Conservation (phyloP, 1,140 invertebrate genomes). For the Pseudomyrmex sp. region DNA sequence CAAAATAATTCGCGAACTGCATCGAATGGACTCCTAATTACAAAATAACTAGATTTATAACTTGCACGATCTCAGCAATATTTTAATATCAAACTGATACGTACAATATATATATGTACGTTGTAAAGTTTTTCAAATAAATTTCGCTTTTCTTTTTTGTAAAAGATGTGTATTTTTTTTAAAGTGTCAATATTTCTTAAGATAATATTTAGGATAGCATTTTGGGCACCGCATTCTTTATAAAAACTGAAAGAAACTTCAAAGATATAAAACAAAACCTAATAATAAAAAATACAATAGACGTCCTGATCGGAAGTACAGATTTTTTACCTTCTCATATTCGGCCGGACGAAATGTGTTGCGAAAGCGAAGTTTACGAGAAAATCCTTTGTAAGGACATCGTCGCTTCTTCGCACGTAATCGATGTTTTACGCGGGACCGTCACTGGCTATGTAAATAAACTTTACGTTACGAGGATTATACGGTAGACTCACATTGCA, state of each 20-base stretch:
- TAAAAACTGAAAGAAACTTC: too few species aligned
- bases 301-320: background rate
- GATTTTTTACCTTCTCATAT: background rate
- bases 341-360: background rate
- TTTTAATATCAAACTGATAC: background rate
- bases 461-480: background rate
- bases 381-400: background rate
- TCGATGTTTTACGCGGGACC: background rate
- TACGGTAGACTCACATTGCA: background rate
- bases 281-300: background rate
- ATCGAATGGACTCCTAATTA: conserved; percentile 18
- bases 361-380: background rate
- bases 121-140: too few species aligned
- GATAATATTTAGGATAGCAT: too few species aligned
- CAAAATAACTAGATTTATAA: background rate
- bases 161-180: too few species aligned
- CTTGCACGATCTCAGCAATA: background rate
- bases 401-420: background rate
- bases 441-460: background rate
- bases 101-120: background rate
- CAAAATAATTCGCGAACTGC: conserved; percentile 12
- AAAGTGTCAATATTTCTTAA: too few species aligned
- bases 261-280: too few species aligned
- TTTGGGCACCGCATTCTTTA: too few species aligned
- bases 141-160: too few species aligned